phyloP scores from a whole-genome alignment of 2,888 invertebrate species.

The Lottia scabra region DNA sequence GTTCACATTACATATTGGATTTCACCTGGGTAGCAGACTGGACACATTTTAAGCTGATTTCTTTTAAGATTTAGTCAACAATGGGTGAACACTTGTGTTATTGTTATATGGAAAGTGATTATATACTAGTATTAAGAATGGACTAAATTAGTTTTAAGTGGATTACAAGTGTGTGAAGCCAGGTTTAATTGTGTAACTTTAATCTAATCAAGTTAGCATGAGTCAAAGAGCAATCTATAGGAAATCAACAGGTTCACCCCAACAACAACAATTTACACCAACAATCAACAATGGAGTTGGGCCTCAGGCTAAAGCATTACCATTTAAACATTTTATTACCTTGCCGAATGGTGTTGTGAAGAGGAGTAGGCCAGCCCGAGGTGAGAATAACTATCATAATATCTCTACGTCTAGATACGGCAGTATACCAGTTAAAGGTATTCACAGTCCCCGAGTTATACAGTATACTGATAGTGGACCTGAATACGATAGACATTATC shows the following conservation, averaged over 20 bases:
- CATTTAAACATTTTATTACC: constrained; percentile 49
- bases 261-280: background rate
- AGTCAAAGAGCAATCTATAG: constrained; percentile 44
- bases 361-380: background rate
- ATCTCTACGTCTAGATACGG: background rate
- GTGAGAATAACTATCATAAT: background rate
- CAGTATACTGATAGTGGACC: too few relatives aligned
- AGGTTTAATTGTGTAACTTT: background rate
- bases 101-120: too few relatives aligned
- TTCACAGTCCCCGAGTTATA: background rate
- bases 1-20: too few relatives aligned
- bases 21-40: too few relatives aligned
- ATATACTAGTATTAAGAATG: too few relatives aligned
- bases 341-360: constrained; percentile 39
- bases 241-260: constrained; percentile 25
- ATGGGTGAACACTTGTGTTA: too few relatives aligned
- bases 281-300: background rate
- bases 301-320: constrained; percentile 25
- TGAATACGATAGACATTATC: background rate
- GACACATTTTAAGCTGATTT: too few relatives aligned
- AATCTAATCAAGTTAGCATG: constrained; percentile 22
- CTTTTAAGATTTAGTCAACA: too few relatives aligned
- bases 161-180: background rate
- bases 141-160: too few relatives aligned
- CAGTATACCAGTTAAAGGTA: constrained; percentile 10